Evolutionary conservation across 2,113 vertebrate genomes (phyloP), one percentile per base, ranked within the genome.

Genomic region (Ploceus nigricollis): DNA sequence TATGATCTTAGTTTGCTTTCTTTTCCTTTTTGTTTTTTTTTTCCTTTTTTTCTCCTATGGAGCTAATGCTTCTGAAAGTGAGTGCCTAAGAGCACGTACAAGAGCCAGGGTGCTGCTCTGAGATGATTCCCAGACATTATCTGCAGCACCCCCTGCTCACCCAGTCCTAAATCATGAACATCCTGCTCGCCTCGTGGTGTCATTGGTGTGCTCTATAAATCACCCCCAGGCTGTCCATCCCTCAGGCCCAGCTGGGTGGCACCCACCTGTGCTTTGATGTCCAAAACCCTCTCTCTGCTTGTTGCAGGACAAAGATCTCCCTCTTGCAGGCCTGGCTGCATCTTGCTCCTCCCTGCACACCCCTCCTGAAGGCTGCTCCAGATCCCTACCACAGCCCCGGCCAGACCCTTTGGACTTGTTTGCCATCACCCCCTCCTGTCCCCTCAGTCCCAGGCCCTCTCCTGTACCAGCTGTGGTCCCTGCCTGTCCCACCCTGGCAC

Each of bases 61-160:
- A 94, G 39, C 42, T 92, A 96, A 91, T 51, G 69, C 70, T 82
- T 89, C 83, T 72, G 57, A 23, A 87, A 94, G 77, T 19, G 24
- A 94, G 66, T 40, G 54, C 48, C 70, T 93, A 58, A 92, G 39
- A 95, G 89, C 86, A 85, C 73, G 93, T 69, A 68, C 2, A 83
- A 44, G 64, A 93, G 72, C 23, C 53, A 87, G 21, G 39, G 27
- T 66, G 53, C 27, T 89, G 63, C 65, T 87, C 57, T 87, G 82
- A 61, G 79, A 58, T 22, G 13, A 56, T 89, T 88, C 76, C 76
- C 69, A 66, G 60, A 60, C 51, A 11, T 70, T 44, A 56, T 63
- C 82, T 90, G 88, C 90, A 95, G 76, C 54, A 81, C 47, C 11
- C 15, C 23, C 31, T 75, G 31, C 65, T 65, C 79, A 61, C 42